phyloP scores from a whole-genome alignment of 2,888 invertebrate genomes.

The Eupithecia abbreviata region DNA sequence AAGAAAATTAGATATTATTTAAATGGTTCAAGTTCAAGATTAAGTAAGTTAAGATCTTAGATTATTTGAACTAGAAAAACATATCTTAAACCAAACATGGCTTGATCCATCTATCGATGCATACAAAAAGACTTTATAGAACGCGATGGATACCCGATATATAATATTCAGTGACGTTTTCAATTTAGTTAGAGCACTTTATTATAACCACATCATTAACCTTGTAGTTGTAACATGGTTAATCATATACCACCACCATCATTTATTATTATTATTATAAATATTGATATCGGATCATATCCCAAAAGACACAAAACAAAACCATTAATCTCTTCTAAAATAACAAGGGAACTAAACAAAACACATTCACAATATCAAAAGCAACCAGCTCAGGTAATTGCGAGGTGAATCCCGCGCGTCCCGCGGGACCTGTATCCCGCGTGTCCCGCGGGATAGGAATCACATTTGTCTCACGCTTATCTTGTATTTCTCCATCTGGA shows the following conservation, averaged over 20 bases:
- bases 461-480: conserved; percentile 10
- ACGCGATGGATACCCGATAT: background rate
- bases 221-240: too few species aligned
- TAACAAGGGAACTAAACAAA: background rate
- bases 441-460: background rate
- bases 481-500: background rate
- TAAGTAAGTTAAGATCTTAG: background rate
- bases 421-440: background rate
- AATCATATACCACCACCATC: too few species aligned
- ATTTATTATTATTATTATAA: background rate
- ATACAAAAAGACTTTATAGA: background rate
- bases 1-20: too few species aligned
- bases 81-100: background rate
- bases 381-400: background rate
- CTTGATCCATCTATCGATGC: background rate
- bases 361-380: background rate
- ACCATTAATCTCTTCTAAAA: background rate
- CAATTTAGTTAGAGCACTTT: background rate
- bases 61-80: background rate
- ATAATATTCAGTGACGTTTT: too few species aligned
- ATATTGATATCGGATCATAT: background rate
- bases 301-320: background rate
- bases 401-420: background rate
- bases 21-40: too few species aligned
- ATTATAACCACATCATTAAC: background rate